phyloP scores from a whole-genome alignment of 2,888 invertebrate genomes.

The Toxonevra muliebris region DNA sequence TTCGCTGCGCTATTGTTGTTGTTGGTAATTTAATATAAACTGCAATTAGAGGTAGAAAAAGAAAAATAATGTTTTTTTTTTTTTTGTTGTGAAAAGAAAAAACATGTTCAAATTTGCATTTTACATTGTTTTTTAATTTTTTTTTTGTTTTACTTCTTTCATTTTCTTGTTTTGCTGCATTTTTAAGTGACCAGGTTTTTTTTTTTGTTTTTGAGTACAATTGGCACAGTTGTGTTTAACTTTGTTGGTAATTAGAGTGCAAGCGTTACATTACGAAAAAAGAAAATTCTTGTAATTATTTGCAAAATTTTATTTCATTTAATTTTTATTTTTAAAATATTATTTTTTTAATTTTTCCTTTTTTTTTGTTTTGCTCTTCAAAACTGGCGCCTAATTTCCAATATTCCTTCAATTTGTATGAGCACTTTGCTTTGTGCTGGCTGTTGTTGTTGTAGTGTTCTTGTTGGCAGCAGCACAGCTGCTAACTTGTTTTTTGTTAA shows the following conservation, averaged over 20 bases:
- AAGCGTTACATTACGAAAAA: conserved; percentile 7
- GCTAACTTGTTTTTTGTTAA: neutral
- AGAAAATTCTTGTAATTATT: conserved; percentile 12
- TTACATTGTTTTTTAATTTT: conserved; percentile 22
- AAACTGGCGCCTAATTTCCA: conserved; percentile 9
- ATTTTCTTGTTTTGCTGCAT: no score
- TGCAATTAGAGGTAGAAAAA: no score
- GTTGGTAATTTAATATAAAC: no score
- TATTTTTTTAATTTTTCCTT: neutral
- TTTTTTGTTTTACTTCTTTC: no score
- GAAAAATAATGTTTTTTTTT: no score
- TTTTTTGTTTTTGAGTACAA: no score
- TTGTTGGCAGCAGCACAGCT: neutral
- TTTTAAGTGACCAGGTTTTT: no score
- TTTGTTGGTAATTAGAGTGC: conserved; percentile 29
- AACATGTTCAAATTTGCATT: conserved; percentile 27
- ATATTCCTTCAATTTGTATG: neutral
- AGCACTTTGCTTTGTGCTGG: neutral
- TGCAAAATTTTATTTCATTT: neutral
- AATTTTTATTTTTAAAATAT: conserved; percentile 11
- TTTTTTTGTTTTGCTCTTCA: conserved; percentile 3
- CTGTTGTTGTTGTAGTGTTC: conserved; percentile 1
- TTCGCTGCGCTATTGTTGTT: no score
- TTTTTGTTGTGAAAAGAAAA: neutral
- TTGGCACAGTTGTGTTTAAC: conserved; percentile 17